phyloP scores from a whole-genome alignment of 2,113 vertebrate genomes.

The Theropithecus gelada region DNA sequence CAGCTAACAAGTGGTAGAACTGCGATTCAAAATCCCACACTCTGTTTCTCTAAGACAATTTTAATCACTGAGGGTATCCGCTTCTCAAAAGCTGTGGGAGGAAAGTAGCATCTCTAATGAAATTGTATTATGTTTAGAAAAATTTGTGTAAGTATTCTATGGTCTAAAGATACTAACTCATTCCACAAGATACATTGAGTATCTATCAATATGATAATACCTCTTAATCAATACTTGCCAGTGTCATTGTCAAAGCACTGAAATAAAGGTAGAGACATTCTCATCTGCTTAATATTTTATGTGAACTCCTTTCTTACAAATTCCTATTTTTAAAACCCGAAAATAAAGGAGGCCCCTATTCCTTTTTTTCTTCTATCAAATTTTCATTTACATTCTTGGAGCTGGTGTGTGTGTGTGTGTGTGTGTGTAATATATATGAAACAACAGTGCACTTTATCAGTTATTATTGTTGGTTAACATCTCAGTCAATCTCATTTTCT shows the following conservation, averaged over 20 bases:
- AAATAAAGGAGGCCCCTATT: background rate
- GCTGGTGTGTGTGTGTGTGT: background rate
- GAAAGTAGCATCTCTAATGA: background rate
- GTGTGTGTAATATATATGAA: background rate
- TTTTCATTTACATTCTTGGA: background rate
- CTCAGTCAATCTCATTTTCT: background rate
- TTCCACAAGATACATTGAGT: background rate
- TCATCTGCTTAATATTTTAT: background rate
- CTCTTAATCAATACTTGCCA: background rate
- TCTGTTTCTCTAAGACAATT: background rate
- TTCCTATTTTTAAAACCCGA: slow-evolving; percentile 18
- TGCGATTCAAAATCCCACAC: background rate
- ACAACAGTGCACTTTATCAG: background rate
- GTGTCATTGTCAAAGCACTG: background rate
- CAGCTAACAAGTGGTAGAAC: background rate
- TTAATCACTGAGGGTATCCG: background rate
- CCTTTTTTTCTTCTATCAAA: background rate
- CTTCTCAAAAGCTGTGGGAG: background rate
- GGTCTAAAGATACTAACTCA: background rate
- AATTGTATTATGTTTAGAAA: background rate
- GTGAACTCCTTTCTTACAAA: background rate
- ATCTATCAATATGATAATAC: background rate
- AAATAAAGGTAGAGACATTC: background rate
- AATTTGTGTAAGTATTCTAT: background rate
- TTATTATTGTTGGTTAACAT: slow-evolving; percentile 35